Evolutionary conservation across 2,113 vertebrate species (phyloP), one percentile per base, ranked within the genome.

Genomic region (Amazona guildingii): DNA sequence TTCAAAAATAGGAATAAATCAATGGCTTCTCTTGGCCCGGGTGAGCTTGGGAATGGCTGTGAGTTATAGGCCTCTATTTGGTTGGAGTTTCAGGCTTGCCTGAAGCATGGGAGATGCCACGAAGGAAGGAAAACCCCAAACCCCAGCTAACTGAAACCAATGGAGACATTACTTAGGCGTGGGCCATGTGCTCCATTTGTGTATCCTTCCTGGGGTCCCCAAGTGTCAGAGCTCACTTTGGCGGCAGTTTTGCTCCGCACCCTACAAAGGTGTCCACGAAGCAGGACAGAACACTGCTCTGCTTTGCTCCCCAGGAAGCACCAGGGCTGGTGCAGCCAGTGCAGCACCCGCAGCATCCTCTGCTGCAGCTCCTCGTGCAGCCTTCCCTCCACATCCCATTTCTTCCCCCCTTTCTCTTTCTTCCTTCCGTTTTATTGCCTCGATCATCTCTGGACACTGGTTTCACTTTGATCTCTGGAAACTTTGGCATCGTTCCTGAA

Each of bases 381-480:
- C 77, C 83, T 61, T 62, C 70, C 55, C 27, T 10, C 11, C 82
- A 52, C 76, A 43, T 33, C 54, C 62, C 54, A 46, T 8, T 11
- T 19, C 70, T 86, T 75, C 51, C 81, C 80, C 74, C 68, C 18
- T 62, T 52, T 67, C 70, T 84, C 88, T 62, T 75, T 48, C 92
- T 88, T 72, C 91, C 82, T 80, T 83, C 79, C 28, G 3, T 84
- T 95, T 90, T 89, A 96, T 95, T 97, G 94, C 70, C 96, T 96
- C 59, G 49, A 92, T 90, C 97, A 84, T 96, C 94, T 94, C 95
- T 95, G 97, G 97, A 90, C 97, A 80, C 79, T 6, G 90, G 12
- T 86, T 90, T 95, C 68, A 3, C 97, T 97, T 97, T 97, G 97
- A 97, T 97, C 96, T 95, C 69, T n/a, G 51, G 72, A 94, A 96